Base-by-base conservation (phyloP, 64 coral and sea anemone species). In the Pocillopora verrucosa region DNA sequence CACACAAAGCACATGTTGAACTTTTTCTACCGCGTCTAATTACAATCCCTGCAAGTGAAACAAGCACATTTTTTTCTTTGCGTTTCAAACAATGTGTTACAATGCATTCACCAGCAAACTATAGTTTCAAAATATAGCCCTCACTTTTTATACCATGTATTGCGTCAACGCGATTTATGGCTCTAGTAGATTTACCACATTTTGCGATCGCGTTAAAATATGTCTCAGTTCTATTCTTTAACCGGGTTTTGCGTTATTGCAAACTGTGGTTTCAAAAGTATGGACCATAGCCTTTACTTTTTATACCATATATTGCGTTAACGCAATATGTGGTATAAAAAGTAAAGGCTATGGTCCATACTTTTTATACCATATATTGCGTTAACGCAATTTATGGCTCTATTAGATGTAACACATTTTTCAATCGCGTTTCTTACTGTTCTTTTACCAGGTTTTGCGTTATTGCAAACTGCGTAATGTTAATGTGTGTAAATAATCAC, bases 361-460 rank as follows among this genome's bases (percentile, higher is more conserved):
- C n/a, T n/a, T n/a, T n/a, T n/a, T n/a, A n/a, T n/a, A 24, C 7
- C 16, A 5, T 70, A 14, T 70, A 70, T 6, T 6, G 6, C 67
- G 67, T 70, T 70, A 70, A 70, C 6, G 67, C 16, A 70, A 63
- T 63, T 63, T 10, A 63, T 63, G 61, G 61, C 17, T 63, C 17
- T n/a, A n/a, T n/a, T n/a, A n/a, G n/a, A n/a, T n/a, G n/a, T n/a
- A n/a, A n/a, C n/a, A n/a, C n/a, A n/a, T 63, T 63, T 63, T 63
- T 10, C 61, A 17, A 63, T 63, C 61, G 61, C 61, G n/a, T 70
- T 11, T 70, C 67, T 70, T 70, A 70, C 15, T 16, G 5, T 70
- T 70, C 67, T 70, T 70, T 70, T 20, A 70, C 67, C 67, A 70
- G 67, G 67, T 70, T 70, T 70, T 70, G 67, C 67, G 67, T 70